These are phyloP conservation scores for Piliocolobus tephrosceles DNA, from an alignment of 2,113 vertebrate genomes.

Conservation along the genomic window DNA sequence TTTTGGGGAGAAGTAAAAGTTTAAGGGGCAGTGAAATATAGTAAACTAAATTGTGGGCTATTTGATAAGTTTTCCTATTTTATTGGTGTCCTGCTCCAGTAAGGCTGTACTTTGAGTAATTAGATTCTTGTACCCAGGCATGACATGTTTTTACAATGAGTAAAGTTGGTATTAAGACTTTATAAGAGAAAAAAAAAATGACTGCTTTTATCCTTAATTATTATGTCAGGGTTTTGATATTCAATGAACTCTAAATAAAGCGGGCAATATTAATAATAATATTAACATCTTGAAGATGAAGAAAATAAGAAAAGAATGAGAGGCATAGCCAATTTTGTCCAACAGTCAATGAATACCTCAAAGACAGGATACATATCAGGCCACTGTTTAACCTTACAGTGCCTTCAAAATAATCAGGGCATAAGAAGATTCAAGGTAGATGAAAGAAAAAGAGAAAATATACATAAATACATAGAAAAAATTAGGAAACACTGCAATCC, in stretches of 20 bases:
- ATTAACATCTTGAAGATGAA: constrained; percentile 4
- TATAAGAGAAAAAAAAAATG: neutral
- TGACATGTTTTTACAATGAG: neutral
- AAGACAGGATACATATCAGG: neutral
- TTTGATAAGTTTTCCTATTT: neutral
- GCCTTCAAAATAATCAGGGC: neutral
- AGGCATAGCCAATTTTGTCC: neutral
- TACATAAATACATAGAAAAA: neutral
- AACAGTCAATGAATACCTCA: neutral
- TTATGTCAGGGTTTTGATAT: neutral
- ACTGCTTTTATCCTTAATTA: neutral
- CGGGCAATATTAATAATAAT: neutral
- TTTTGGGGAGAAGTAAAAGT: neutral
- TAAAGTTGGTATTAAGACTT: neutral
- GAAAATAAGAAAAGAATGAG: neutral
- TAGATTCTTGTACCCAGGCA: neutral
- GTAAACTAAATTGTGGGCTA: neutral
- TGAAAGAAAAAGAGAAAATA: neutral
- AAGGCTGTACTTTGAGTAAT: neutral
- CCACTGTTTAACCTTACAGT: neutral
- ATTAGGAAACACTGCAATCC: neutral
- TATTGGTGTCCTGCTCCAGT: neutral
- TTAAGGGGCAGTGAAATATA: neutral
- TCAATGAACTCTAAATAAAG: neutral
- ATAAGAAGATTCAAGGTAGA: neutral